Evolutionary conservation across 2,888 invertebrate species (phyloP).

Genomic region (Polyploca ridens): DNA sequence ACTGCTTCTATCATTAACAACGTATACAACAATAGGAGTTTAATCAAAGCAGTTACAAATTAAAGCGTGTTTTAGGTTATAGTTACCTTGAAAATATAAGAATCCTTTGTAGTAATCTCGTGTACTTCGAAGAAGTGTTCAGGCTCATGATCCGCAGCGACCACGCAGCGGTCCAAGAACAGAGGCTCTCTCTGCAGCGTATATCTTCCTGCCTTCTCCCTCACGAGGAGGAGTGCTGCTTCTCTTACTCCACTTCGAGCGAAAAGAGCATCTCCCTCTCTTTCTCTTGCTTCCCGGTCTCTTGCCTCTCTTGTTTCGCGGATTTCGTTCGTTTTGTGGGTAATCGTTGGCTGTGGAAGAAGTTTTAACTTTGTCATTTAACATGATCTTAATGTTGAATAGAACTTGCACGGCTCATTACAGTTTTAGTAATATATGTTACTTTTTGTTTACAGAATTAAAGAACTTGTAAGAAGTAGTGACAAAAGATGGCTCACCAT

Average conservation of each 20-base stretch:
- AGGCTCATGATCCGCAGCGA: slow-evolving; percentile 94
- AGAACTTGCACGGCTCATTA: no score
- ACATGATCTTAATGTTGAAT: no score
- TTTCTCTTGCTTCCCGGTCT: slow-evolving; percentile 74
- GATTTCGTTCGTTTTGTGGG: slow-evolving; percentile 88
- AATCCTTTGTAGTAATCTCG: slow-evolving; percentile 96
- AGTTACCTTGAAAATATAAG: slow-evolving; percentile 96
- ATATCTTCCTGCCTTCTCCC: slow-evolving; percentile 95
- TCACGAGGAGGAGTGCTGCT: slow-evolving; percentile 93
- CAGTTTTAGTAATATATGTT: no score
- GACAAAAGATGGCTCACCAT: no score
- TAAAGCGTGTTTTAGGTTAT: not conserved
- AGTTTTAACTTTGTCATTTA: not conserved
- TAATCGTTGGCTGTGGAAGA: slow-evolving; percentile 86
- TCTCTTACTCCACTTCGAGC: slow-evolving; percentile 92
- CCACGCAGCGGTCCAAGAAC: slow-evolving; percentile 95
- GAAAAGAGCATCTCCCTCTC: slow-evolving; percentile 83
- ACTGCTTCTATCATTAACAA: no score
- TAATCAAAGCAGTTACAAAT: no score
- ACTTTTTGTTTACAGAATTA: no score
- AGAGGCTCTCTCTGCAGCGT: slow-evolving; percentile 95
- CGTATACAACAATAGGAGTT: no score
- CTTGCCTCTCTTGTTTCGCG: slow-evolving; percentile 78
- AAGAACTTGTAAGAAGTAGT: no score
- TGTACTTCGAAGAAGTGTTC: slow-evolving; percentile 98